Conservation (phyloP, 2,113 vertebrate genomes). For the Sakesphorus luctuosus region DNA sequence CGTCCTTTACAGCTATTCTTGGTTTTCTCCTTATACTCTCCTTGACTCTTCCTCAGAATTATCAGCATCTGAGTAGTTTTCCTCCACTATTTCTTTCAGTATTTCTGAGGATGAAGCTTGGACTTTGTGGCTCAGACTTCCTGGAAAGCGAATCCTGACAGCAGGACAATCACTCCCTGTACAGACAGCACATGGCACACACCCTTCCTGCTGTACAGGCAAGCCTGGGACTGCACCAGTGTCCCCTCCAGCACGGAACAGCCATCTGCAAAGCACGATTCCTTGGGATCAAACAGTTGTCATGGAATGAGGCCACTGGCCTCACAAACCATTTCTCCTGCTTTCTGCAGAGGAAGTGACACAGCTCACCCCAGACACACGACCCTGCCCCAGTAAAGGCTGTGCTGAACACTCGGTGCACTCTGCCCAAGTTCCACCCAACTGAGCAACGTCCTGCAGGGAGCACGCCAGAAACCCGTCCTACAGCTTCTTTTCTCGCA, state of each 20-base stretch:
- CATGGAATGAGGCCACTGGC: fast-evolving
- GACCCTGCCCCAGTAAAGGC: not conserved
- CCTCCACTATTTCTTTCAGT: not conserved
- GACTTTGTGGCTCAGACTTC: not conserved
- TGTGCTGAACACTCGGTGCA: fast-evolving
- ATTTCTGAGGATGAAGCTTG: not conserved
- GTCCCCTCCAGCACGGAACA: not conserved
- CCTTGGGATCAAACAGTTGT: not conserved
- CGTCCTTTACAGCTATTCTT: not conserved
- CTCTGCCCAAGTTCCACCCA: not conserved
- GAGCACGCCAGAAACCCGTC: not conserved
- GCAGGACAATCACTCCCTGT: not conserved
- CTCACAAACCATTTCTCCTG: fast-evolving
- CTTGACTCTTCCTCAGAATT: not conserved
- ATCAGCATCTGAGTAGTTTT: not conserved
- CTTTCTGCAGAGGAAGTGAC: not conserved
- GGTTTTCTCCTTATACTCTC: not conserved
- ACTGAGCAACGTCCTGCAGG: not conserved
- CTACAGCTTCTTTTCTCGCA: not conserved
- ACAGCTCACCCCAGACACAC: not conserved
- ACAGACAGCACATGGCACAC: not conserved
- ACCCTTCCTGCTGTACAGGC: not conserved
- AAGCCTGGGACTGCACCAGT: not conserved
- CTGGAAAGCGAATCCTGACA: not conserved
- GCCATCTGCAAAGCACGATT: fast-evolving